Evolutionary conservation across 2,113 vertebrate genomes (phyloP), one percentile per base, ranked within the genome.

Genomic region (Seriola aureovittata): DNA sequence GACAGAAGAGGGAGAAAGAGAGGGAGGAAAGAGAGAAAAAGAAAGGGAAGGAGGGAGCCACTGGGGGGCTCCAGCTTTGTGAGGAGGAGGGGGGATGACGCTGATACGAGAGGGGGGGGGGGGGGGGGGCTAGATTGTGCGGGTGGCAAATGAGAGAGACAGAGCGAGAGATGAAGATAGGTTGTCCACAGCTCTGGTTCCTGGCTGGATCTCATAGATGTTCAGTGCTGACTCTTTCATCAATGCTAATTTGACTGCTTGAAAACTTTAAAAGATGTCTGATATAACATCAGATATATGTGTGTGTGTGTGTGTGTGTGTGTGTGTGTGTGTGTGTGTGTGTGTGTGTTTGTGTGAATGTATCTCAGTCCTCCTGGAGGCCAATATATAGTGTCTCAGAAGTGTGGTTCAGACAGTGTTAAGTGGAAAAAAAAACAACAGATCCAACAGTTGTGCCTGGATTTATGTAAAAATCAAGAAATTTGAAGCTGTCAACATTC

Each of bases 201-300:
- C 86, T 92, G 88, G 87, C 93, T 91, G 19, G 52, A 46, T 84
- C 64, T 82, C 63, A 85, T 87, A 92, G 80, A 95, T 58, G 74
- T 78, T 71, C 78, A 25, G 87, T 84, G 85, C 76, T 71, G 88
- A 94, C 59, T 84, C 90, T 89, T 90, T 93, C 93, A 94, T 93
- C 93, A 92, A 86, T 92, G 93, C 93, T 95, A 91, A 87, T 86
- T 95, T 93, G 88, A 93, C 94, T 91, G 90, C 91, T 92, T 95
- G 48, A 78, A 85, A 83, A 91, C 88, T 90, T 93, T 85, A 94
- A 90, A 90, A 94, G 91, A 92, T 91, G 90, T 82, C 42, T 85
- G 77, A 29, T 29, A 29, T 29, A 29, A 81, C 86, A 81, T 89
- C 74, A 74, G 74, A 89, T 71, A 75, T 67, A 44, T 69, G 25